Evolutionary conservation across 53 echinoderm and acorn worm genomes (phyloP).

Genomic region (Actinopyga echinites): DNA sequence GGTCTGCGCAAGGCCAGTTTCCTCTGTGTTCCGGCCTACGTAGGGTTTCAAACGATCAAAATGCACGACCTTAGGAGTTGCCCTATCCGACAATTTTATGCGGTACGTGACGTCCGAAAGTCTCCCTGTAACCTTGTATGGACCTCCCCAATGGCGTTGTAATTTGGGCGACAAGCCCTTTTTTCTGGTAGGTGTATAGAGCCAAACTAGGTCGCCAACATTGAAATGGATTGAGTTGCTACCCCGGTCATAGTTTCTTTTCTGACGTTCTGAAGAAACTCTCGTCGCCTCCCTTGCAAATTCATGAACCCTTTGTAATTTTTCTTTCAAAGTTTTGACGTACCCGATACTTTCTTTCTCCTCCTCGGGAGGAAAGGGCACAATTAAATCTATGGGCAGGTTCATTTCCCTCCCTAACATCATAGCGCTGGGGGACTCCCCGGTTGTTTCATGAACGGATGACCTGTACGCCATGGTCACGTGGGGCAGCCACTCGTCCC

Average conservation of each 20-base stretch:
- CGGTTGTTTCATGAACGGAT: slow-evolving; percentile 21
- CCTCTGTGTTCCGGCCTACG: neutral
- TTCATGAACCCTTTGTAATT: slow-evolving; percentile 14
- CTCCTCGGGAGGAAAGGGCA: neutral
- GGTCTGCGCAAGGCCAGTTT: neutral
- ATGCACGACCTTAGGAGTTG: slow-evolving; percentile 10
- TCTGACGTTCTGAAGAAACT: slow-evolving; percentile 21
- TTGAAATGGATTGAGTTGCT: neutral
- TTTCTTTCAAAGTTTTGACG: neutral
- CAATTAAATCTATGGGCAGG: slow-evolving; percentile 39
- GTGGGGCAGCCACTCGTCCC: neutral
- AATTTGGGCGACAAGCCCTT: slow-evolving; percentile 48
- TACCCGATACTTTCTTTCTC: neutral
- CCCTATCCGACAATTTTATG: neutral
- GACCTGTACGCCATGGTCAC: slow-evolving; percentile 17
- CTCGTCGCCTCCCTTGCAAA: slow-evolving; percentile 6
- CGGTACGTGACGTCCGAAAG: slow-evolving; percentile 42
- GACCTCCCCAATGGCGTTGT: slow-evolving; percentile 51
- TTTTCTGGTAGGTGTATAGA: slow-evolving; percentile 2
- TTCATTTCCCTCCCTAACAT: slow-evolving; percentile 56
- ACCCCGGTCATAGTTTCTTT: slow-evolving; percentile 10
- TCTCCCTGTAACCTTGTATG: slow-evolving; percentile 4
- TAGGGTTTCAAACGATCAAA: slow-evolving; percentile 20
- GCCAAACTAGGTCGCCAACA: slow-evolving; percentile 30
- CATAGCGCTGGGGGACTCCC: slow-evolving; percentile 38